phyloP scores from a whole-genome alignment of 2,888 invertebrate species.

The Coronaproctus castanopsis region DNA sequence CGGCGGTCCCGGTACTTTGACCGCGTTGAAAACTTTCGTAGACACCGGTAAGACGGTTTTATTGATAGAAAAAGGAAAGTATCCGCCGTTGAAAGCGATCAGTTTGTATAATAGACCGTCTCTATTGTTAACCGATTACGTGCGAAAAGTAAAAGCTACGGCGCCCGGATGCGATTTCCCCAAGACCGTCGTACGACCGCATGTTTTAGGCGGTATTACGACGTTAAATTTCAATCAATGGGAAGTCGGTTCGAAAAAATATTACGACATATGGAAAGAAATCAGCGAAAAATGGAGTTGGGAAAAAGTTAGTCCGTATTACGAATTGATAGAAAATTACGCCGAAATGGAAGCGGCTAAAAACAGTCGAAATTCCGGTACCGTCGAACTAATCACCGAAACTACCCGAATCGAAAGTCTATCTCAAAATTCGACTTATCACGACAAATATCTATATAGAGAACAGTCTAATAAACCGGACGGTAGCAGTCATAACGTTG shows the following conservation, averaged over 20 bases:
- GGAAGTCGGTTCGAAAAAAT: constrained; percentile 2
- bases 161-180: not conserved
- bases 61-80: not conserved
- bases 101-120: constrained; percentile 8
- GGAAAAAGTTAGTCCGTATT: constrained; percentile 2
- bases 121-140: constrained; percentile 1
- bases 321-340: not conserved
- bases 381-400: not conserved
- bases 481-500: not conserved
- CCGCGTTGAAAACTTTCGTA: constrained; percentile 2
- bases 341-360: not conserved
- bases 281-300: constrained; percentile 2
- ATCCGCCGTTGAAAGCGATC: constrained; percentile 1
- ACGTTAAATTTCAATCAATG: constrained; percentile 4
- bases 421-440: not conserved
- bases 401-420: not conserved
- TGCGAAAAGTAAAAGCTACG: not conserved
- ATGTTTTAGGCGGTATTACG: constrained; percentile 4
- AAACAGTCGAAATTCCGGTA: not conserved
- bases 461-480: not conserved
- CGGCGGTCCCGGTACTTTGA: constrained; percentile 2
- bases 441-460: not conserved
- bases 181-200: constrained; percentile 2
- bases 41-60: constrained; percentile 4
- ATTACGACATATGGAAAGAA: constrained; percentile 1